Percentiles rank a stretch among this genome's conserved stretches.
Conservation (phyloP, 1,140 invertebrate genomes). For the Drosophila micromelanica region DNA sequence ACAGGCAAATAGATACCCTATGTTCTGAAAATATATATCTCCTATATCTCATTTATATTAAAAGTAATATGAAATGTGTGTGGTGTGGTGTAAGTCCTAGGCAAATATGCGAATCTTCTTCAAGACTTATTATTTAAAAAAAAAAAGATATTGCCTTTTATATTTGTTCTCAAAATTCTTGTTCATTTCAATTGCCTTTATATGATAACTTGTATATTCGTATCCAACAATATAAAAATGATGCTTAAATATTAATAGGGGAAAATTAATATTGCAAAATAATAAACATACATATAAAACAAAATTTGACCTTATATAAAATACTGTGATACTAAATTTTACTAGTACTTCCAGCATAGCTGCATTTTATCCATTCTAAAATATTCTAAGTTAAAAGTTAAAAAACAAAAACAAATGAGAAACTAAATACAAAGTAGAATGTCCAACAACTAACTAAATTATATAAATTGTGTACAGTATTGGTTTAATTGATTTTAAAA, state of each 20-base stretch:
- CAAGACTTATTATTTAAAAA: too few species aligned
- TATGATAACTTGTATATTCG: slow-evolving; percentile 15
- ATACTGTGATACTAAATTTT: slow-evolving; percentile 85
- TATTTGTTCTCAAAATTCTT: slow-evolving; percentile 1
- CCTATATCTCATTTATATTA: too few species aligned
- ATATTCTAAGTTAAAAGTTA: slow-evolving; percentile 76
- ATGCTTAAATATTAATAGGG: slow-evolving; percentile 20
- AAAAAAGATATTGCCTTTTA: background rate
- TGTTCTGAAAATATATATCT: too few species aligned
- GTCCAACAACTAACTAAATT: slow-evolving; percentile 14
- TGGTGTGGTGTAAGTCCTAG: too few species aligned
- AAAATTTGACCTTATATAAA: slow-evolving; percentile 84
- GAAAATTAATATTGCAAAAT: slow-evolving; percentile 28
- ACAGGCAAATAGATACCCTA: too few species aligned
- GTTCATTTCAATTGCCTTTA: slow-evolving; percentile 8
- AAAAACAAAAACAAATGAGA: background rate
- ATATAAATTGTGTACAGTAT: slow-evolving; percentile 10
- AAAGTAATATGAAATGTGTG: too few species aligned
- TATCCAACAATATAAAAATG: slow-evolving; percentile 24
- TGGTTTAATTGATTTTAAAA: slow-evolving; percentile 8
- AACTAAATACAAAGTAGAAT: slow-evolving; percentile 31
- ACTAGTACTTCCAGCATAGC: slow-evolving; percentile 85
- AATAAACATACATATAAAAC: slow-evolving; percentile 54
- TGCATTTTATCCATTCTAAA: slow-evolving; percentile 85
- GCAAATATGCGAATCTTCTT: background rate